Conservation (phyloP, 2,888 invertebrate species). For the Pachycephus smyrnensis region DNA sequence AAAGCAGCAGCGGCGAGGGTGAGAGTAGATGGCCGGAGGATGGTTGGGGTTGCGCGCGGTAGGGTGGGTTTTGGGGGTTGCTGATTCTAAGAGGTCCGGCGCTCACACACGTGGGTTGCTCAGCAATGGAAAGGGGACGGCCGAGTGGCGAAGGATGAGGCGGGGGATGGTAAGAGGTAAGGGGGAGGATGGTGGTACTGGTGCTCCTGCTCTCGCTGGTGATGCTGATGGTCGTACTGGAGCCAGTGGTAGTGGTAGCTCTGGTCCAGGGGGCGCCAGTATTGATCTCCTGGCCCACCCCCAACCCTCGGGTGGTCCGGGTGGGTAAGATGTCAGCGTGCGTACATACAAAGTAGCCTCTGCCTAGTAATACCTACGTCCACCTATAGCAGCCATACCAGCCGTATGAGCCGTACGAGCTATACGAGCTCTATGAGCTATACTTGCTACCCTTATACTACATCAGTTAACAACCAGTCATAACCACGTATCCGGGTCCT, state of each 20-base stretch:
- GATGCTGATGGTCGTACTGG: constrained; percentile 10
- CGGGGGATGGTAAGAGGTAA: constrained; percentile 15
- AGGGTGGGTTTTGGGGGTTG: constrained; percentile 52
- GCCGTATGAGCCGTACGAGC: not conserved
- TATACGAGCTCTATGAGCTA: not conserved
- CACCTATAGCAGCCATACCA: constrained; percentile 1
- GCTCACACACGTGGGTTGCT: constrained; percentile 54
- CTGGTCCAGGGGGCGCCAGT: constrained; percentile 64
- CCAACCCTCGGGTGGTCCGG: constrained; percentile 42
- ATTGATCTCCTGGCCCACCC: constrained; percentile 63
- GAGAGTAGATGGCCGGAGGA: constrained; percentile 53
- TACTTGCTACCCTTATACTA: not conserved
- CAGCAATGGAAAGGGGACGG: constrained; percentile 23
- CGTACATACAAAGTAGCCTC: constrained; percentile 67
- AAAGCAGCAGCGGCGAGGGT: constrained; percentile 49
- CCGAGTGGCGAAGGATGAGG: constrained; percentile 12
- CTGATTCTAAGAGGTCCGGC: constrained; percentile 65
- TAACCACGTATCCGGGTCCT: not conserved
- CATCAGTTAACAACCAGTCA: not conserved
- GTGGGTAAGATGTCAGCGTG: constrained; percentile 65
- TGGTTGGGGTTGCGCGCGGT: constrained; percentile 41
- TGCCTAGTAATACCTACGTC: constrained; percentile 20
- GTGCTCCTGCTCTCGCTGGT: not conserved
- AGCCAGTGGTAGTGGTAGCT: constrained; percentile 43
- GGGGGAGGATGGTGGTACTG: constrained; percentile 1